Conservation (phyloP, 2,113 vertebrate genomes). For the Leucosticte australis region DNA sequence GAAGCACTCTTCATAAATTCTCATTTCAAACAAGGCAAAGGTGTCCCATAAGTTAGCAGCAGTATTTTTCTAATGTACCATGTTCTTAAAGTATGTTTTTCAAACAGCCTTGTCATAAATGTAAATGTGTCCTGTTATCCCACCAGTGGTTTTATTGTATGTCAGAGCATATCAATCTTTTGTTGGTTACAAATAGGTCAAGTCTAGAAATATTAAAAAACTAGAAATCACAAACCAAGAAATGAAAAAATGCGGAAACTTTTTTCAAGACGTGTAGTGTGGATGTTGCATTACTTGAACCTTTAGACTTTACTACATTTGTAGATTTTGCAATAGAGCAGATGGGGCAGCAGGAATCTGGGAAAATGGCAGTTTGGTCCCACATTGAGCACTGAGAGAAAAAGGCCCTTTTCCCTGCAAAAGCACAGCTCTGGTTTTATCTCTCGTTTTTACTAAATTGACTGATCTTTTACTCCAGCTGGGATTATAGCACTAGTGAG, state of each 20-base stretch:
- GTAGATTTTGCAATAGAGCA: background rate
- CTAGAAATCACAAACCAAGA: background rate
- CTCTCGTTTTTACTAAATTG: background rate
- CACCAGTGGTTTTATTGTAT: background rate
- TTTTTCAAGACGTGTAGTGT: background rate
- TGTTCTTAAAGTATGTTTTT: background rate
- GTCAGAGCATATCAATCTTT: background rate
- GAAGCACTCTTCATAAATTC: background rate
- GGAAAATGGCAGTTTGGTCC: background rate
- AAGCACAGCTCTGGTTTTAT: background rate
- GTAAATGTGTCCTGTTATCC: background rate
- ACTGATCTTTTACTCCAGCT: background rate
- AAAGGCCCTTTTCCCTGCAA: background rate
- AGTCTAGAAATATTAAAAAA: background rate
- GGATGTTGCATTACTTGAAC: background rate
- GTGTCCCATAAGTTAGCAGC: background rate
- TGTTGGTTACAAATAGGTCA: background rate
- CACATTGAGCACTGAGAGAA: background rate
- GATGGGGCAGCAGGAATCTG: background rate
- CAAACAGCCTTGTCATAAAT: background rate
- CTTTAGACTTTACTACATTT: background rate
- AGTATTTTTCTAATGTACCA: background rate
- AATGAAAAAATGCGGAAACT: background rate
- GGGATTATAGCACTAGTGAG: background rate
- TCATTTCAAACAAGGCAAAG: background rate